Evolutionary conservation across 2,888 invertebrate genomes (phyloP).

Genomic region (Melanotus villosus): DNA sequence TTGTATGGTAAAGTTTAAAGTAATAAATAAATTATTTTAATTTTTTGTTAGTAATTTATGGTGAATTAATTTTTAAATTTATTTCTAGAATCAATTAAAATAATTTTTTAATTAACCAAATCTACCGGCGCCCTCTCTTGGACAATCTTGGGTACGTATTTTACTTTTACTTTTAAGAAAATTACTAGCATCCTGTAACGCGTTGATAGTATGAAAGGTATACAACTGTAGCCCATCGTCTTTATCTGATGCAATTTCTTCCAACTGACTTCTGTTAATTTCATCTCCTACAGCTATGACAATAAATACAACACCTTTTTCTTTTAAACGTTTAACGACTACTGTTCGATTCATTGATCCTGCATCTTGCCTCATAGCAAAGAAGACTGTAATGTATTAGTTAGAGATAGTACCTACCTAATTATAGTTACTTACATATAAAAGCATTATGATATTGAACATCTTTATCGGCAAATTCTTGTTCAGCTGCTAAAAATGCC

Average conservation of each 20-base stretch:
- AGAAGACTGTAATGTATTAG: conserved; percentile 2
- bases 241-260: conserved; percentile 6
- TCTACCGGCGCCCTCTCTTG: background rate
- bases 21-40: no score
- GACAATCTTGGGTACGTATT: background rate
- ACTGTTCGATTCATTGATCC: background rate
- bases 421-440: background rate
- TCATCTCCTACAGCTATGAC: background rate
- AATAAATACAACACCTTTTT: background rate
- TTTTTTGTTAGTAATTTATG: no score
- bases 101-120: background rate
- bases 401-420: background rate
- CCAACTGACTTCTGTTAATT: background rate
- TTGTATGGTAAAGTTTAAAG: no score
- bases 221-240: background rate
- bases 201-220: background rate
- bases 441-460: background rate
- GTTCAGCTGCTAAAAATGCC: background rate
- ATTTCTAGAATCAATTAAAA: no score
- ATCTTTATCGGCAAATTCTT: background rate
- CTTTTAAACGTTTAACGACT: background rate
- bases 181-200: background rate
- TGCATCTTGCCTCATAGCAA: background rate
- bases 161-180: background rate
- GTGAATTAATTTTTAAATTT: no score